Percentiles rank a stretch among this genome's conserved stretches.
Evolutionary conservation across 2,113 vertebrate genomes (phyloP).

Genomic region (Martes martes): DNA sequence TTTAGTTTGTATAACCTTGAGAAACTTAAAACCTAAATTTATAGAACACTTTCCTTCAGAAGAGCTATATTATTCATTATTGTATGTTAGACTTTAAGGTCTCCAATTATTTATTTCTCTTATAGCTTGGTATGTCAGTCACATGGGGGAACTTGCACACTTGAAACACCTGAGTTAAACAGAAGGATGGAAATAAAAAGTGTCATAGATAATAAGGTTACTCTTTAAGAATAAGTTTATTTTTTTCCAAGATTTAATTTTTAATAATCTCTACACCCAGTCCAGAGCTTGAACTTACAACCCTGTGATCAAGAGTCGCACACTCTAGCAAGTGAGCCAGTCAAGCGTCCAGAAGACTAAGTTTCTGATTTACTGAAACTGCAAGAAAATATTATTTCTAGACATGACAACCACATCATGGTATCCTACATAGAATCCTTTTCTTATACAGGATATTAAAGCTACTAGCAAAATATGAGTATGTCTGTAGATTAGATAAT

Average conservation of each 20-base stretch:
- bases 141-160: not conserved
- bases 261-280: not conserved
- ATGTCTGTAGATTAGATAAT: not conserved
- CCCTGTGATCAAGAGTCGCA: not conserved
- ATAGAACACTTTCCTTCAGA: not conserved
- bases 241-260: not conserved
- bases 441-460: not conserved
- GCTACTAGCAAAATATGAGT: not conserved
- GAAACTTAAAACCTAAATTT: not conserved
- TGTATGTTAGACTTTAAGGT: not conserved
- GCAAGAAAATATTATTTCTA: not conserved
- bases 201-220: not conserved
- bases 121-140: not conserved
- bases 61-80: not conserved
- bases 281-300: not conserved
- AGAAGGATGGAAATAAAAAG: not conserved
- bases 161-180: not conserved
- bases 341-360: not conserved
- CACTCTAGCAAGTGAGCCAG: not conserved
- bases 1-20: not conserved
- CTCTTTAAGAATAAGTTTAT: not conserved
- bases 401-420: not conserved
- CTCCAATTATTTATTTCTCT: not conserved
- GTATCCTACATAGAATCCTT: not conserved
- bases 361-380: not conserved